Evolutionary conservation across 2,797 vertebrate genomes (phyloP).

Genomic region (Loriculus beryllinus): DNA sequence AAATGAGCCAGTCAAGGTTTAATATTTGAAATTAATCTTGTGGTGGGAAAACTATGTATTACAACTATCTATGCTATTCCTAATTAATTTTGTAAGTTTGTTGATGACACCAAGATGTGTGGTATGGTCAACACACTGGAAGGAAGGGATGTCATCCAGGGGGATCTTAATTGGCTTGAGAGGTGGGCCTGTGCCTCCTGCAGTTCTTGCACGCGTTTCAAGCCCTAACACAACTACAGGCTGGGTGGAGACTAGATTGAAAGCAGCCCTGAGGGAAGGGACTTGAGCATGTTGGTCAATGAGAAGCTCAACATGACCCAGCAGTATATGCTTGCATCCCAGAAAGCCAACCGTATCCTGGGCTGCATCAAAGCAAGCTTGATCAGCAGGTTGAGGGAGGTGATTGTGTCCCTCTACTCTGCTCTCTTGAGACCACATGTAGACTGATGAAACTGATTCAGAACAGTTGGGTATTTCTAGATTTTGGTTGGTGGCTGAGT

Average conservation of each 20-base stretch:
- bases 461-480: neutral
- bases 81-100: neutral
- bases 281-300: neutral
- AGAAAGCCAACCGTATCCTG: neutral
- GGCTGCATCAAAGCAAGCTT: neutral
- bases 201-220: neutral
- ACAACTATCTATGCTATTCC: neutral
- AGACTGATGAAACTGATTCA: neutral
- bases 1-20: neutral
- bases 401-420: neutral
- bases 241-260: neutral
- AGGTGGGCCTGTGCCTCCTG: neutral
- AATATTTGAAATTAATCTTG: neutral
- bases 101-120: neutral
- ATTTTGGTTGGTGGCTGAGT: neutral
- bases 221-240: neutral
- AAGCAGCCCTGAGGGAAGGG: neutral
- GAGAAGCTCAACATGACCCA: neutral
- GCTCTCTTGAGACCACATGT: neutral
- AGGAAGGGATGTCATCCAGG: neutral
- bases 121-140: neutral
- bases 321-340: neutral
- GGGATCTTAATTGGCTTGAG: neutral
- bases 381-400: neutral
- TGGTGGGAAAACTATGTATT: neutral